phyloP scores from a whole-genome alignment of 1,140 invertebrate species.

The Drosophila sturtevanti region DNA sequence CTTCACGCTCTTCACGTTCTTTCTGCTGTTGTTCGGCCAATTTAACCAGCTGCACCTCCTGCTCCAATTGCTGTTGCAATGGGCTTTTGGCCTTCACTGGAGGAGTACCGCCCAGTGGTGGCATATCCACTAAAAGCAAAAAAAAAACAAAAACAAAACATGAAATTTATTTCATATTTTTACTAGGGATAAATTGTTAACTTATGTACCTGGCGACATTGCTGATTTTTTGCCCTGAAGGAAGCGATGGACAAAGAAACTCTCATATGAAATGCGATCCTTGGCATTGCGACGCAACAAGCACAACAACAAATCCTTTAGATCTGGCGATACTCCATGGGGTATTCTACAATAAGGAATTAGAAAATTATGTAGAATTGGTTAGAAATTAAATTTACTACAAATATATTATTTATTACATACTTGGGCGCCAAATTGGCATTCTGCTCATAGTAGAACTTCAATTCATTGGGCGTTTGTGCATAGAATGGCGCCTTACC shows the following conservation, averaged over 20 bases:
- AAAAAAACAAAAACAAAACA: too few species aligned
- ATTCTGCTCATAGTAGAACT: constrained; percentile 98
- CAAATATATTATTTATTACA: constrained; percentile 66
- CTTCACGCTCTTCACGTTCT: constrained; percentile 62
- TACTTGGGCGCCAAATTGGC: constrained; percentile 97
- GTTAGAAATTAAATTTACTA: too few species aligned
- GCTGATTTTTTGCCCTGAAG: constrained; percentile 87
- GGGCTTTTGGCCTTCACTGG: constrained; percentile 77
- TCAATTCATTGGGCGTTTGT: constrained; percentile 98
- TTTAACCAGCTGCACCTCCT: constrained; percentile 68
- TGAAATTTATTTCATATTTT: too few species aligned
- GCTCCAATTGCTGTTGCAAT: constrained; percentile 72
- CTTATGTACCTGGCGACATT: constrained; percentile 76
- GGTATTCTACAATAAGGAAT: constrained; percentile 89
- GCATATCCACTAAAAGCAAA: constrained; percentile 69
- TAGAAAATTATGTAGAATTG: neutral
- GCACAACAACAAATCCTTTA: constrained; percentile 93
- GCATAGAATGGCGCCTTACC: constrained; percentile 99
- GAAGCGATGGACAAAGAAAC: constrained; percentile 96
- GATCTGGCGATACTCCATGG: constrained; percentile 93
- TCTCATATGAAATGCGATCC: constrained; percentile 97
- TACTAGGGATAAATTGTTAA: too few species aligned
- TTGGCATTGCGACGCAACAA: constrained; percentile 95
- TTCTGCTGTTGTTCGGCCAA: constrained; percentile 65
- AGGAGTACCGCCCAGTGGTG: constrained; percentile 67